These are phyloP conservation scores for Lota lota DNA, from an alignment of 2,113 vertebrate genomes.

Conservation along the genomic window DNA sequence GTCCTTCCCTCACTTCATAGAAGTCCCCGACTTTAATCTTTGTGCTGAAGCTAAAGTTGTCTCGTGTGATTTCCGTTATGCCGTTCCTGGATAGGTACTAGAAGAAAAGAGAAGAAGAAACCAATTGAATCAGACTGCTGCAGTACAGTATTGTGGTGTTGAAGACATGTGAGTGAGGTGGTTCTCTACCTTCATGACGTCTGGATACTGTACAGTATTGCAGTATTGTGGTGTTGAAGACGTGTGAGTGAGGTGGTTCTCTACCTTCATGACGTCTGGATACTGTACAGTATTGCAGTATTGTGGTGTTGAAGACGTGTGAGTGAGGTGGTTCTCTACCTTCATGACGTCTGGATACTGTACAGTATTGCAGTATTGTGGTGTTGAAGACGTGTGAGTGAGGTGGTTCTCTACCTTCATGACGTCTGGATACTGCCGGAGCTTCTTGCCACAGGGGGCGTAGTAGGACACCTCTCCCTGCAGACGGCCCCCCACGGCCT, in stretches of 20 bases:
- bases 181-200: constrained; percentile 81
- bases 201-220: constrained; percentile 95
- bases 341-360: too few species aligned
- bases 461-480: constrained; percentile 93
- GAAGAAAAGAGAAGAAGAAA: constrained; percentile 38
- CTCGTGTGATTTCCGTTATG: constrained; percentile 93
- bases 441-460: constrained; percentile 93
- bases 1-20: constrained; percentile 96
- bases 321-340: too few species aligned
- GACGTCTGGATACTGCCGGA: constrained; percentile 92
- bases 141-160: too few species aligned
- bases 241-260: too few species aligned
- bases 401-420: constrained; percentile 71
- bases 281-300: too few species aligned
- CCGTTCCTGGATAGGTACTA: constrained; percentile 94
- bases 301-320: too few species aligned
- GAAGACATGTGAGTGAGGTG: too few species aligned
- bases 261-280: too few species aligned
- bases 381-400: too few species aligned
- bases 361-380: too few species aligned
- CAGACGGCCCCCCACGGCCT: constrained; percentile 82
- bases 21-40: constrained; percentile 97
- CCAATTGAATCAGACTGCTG: too few species aligned
- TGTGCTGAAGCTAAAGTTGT: constrained; percentile 98
- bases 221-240: too few species aligned